A percentile compares a stretch with the other conserved stretches of the same genome.
phyloP scores from a whole-genome alignment of 2,888 invertebrate species.

The Rhyacophila evoluta region DNA sequence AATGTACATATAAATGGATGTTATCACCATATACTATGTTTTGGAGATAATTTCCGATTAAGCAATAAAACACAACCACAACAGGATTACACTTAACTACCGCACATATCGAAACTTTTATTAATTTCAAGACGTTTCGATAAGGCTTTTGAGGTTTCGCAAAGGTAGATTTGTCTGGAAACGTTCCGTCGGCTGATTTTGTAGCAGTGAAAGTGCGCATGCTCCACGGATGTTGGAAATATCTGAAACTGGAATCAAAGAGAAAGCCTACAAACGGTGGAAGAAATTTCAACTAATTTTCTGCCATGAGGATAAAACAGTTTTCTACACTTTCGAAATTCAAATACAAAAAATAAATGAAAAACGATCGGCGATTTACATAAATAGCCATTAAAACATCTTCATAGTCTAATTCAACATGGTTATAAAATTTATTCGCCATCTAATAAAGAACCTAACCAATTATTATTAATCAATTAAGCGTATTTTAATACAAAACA shows the following conservation, averaged over 20 bases:
- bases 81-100: neutral
- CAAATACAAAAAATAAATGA: too few relatives aligned
- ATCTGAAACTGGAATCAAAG: neutral
- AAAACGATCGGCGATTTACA: too few relatives aligned
- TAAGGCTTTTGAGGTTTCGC: slow-evolving; percentile 10
- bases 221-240: slow-evolving; percentile 45
- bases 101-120: neutral
- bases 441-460: too few relatives aligned
- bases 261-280: slow-evolving; percentile 25
- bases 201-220: slow-evolving; percentile 46
- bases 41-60: neutral
- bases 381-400: too few relatives aligned
- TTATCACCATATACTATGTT: neutral
- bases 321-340: neutral
- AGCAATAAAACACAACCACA: neutral
- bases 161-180: slow-evolving; percentile 31
- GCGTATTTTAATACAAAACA: too few relatives aligned
- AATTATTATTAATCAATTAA: too few relatives aligned
- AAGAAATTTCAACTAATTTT: slow-evolving; percentile 25
- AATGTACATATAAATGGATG: neutral
- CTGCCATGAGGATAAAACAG: slow-evolving; percentile 35
- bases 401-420: too few relatives aligned
- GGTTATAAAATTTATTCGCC: too few relatives aligned
- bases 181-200: slow-evolving; percentile 35
- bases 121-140: neutral